Evolutionary conservation across 2,888 invertebrate genomes (phyloP).

Genomic region (Ectropis crepuscularia): DNA sequence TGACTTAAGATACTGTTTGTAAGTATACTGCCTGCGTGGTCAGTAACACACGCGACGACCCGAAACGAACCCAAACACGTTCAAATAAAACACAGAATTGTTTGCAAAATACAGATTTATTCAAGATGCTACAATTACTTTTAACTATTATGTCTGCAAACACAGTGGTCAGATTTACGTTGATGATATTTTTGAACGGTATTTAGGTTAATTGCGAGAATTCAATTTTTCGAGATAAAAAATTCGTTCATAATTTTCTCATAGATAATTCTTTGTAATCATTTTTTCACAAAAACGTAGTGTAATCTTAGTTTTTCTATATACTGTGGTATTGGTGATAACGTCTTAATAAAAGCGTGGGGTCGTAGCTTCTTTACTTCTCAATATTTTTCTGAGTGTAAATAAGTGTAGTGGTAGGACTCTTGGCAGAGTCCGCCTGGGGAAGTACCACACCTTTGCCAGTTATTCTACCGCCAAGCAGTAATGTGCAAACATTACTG

Average conservation of each 20-base stretch:
- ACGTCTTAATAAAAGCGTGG: no score
- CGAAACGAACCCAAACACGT: slow-evolving; percentile 2
- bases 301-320: no score
- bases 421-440: no score
- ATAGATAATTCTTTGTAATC: neutral
- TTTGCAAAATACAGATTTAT: slow-evolving; percentile 10
- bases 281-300: no score
- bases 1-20: slow-evolving; percentile 16
- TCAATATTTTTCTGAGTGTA: no score
- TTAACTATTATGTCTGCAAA: slow-evolving; percentile 30
- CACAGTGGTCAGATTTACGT: slow-evolving; percentile 22
- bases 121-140: slow-evolving; percentile 29
- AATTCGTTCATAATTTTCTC: neutral
- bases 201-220: slow-evolving; percentile 17
- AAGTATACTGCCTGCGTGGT: slow-evolving; percentile 17
- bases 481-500: no score
- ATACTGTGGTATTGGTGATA: no score
- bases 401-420: no score
- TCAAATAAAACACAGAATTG: slow-evolving; percentile 1
- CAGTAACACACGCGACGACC: slow-evolving; percentile 16
- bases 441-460: no score
- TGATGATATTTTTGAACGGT: slow-evolving; percentile 20
- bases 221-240: neutral
- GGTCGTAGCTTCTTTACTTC: no score
- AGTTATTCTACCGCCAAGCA: no score